Evolutionary conservation across 2,113 vertebrate species (phyloP), one percentile per base, ranked within the genome.

Genomic region (Ammodytes dubius): DNA sequence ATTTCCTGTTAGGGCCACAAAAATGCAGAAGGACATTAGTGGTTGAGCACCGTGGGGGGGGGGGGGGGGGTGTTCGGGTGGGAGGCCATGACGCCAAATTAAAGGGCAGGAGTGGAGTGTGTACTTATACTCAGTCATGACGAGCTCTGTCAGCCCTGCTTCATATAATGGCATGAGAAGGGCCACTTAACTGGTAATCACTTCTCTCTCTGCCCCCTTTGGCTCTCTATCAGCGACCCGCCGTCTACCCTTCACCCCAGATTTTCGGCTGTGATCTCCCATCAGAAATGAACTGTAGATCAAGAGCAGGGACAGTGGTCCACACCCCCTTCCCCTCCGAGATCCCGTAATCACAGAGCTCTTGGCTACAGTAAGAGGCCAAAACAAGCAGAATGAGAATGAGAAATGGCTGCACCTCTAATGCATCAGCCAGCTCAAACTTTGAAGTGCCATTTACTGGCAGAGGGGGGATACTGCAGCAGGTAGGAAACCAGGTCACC

Each of bases 181-280:
- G 92, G 86, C 94, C 93, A 91, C 93, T 95, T 94, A 94, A 92
- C 92, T 90, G 71, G 72, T 93, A 94, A 95, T 95, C 93, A 94
- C 90, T 88, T 83, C 93, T 88, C 91, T 83, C 70, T 75, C 60
- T 27, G 27, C 27, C 64, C 74, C 82, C 86, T 68, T 83, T 85
- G 84, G 79, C 87, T 83, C 67, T 83, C 75, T 19, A 45, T 6
- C 35, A 42, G 27, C 27, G 27, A 27, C 61, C 71, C 77, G 10
- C 70, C 39, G 27, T 27, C 27, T 27, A 27, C 14, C 70, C 70
- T 42, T 77, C 53, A 53, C 58, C 77, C 83, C 56, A 59, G 83
- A 78, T 77, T 88, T 88, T 86, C 69, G 27, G 79, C 89, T 92
- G 90, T 93, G 93, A 93, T 93, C 92, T 92, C 92, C 90, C 88